A percentile compares a stretch with the other conserved stretches of the same genome.
phyloP scores from a whole-genome alignment of 2,797 vertebrate genomes.

The Phataginus tetradactyla region DNA sequence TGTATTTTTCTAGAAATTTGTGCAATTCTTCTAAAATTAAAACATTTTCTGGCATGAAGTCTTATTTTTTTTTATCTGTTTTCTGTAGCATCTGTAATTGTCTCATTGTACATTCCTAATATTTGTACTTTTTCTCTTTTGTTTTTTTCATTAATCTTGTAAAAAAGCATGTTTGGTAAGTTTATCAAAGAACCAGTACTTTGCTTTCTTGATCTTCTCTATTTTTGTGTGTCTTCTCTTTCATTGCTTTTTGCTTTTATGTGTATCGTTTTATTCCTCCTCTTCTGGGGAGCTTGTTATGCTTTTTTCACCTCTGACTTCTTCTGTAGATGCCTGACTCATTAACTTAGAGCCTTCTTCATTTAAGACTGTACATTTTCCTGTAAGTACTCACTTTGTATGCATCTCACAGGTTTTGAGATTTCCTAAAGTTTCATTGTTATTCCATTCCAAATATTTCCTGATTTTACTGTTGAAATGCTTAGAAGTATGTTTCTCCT shows the following conservation, averaged over 20 bases:
- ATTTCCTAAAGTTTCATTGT: constrained; percentile 13
- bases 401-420: neutral
- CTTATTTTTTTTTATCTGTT: neutral
- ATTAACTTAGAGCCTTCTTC: neutral
- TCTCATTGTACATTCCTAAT: neutral
- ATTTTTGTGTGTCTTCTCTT: neutral
- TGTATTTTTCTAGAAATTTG: constrained; percentile 3
- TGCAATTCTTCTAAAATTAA: neutral
- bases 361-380: neutral
- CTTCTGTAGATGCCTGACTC: neutral
- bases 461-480: neutral
- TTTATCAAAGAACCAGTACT: neutral
- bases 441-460: neutral
- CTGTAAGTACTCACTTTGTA: neutral
- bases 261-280: neutral
- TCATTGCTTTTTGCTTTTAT: neutral
- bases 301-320: neutral
- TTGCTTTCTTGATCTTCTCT: neutral
- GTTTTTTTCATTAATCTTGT: neutral
- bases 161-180: neutral
- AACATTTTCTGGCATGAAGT: neutral
- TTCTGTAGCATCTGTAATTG: neutral
- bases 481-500: neutral
- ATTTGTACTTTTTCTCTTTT: neutral
- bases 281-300: neutral